These are phyloP conservation scores for Thryonomys swinderianus DNA, from an alignment of 2,113 vertebrate genomes.

Conservation along the genomic window DNA sequence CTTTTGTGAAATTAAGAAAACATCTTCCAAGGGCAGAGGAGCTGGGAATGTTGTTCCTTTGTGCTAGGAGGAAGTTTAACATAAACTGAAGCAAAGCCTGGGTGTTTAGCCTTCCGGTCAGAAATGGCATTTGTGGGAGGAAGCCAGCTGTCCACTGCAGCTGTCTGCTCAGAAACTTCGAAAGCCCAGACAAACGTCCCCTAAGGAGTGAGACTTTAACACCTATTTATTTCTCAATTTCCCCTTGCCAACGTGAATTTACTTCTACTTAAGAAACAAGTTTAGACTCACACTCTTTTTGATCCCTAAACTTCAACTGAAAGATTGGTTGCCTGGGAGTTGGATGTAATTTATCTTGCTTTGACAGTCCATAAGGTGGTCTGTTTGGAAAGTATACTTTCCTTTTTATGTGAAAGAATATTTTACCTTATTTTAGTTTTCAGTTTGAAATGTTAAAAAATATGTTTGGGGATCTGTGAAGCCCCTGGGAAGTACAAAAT, in stretches of 20 bases:
- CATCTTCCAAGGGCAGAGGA: background rate
- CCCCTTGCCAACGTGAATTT: background rate
- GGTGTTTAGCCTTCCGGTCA: background rate
- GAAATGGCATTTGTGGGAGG: background rate
- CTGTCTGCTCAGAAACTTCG: background rate
- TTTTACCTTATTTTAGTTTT: slow-evolving; percentile 27
- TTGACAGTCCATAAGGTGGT: background rate
- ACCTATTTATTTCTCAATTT: background rate
- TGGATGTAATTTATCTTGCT: background rate
- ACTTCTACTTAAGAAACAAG: background rate
- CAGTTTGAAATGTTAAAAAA: background rate
- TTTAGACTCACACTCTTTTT: background rate
- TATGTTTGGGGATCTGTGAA: background rate
- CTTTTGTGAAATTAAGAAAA: too few relatives aligned
- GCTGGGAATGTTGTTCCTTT: background rate
- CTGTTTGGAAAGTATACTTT: background rate
- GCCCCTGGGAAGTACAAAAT: background rate
- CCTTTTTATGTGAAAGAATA: background rate
- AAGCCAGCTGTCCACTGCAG: background rate
- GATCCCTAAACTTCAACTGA: background rate
- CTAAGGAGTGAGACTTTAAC: background rate
- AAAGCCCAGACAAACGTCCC: background rate
- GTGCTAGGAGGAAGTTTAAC: background rate
- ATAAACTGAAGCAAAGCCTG: background rate
- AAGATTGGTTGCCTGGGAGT: slow-evolving; percentile 12